Evolutionary conservation across 2,113 vertebrate genomes (phyloP).

Genomic region (Tympanuchus pallidicinctus): DNA sequence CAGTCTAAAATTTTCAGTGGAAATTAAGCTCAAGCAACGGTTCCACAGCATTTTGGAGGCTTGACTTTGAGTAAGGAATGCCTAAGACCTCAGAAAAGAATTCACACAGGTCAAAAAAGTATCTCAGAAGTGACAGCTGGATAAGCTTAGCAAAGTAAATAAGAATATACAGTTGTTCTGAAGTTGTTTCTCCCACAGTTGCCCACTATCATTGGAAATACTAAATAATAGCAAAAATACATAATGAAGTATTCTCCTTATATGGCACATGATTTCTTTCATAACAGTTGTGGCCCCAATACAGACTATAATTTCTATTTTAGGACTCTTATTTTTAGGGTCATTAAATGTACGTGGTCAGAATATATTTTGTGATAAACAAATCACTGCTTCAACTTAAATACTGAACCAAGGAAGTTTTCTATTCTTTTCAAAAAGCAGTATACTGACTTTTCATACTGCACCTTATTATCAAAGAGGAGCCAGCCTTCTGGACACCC

Average conservation of each 20-base stretch:
- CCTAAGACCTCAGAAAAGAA: neutral
- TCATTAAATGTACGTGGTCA: neutral
- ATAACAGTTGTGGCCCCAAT: neutral
- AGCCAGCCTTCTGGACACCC: conserved; percentile 89
- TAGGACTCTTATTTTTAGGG: neutral
- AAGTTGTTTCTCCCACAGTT: neutral
- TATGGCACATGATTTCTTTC: neutral
- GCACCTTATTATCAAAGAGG: conserved; percentile 86
- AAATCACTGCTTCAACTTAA: neutral
- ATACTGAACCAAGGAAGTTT: neutral
- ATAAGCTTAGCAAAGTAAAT: neutral
- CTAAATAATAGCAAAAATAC: neutral
- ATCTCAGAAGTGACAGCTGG: neutral
- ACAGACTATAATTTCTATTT: neutral
- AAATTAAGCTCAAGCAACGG: neutral
- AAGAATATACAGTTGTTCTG: neutral
- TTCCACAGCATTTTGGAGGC: neutral
- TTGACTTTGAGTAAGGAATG: neutral
- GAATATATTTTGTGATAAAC: neutral
- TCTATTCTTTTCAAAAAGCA: neutral
- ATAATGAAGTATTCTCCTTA: neutral
- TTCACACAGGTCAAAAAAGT: neutral
- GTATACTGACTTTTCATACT: neutral
- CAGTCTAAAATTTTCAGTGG: neutral
- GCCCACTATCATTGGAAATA: neutral